A percentile compares a stretch with the other conserved stretches of the same genome.
Conservation (phyloP, 2,113 vertebrate genomes). For the Tragulus kanchil region DNA sequence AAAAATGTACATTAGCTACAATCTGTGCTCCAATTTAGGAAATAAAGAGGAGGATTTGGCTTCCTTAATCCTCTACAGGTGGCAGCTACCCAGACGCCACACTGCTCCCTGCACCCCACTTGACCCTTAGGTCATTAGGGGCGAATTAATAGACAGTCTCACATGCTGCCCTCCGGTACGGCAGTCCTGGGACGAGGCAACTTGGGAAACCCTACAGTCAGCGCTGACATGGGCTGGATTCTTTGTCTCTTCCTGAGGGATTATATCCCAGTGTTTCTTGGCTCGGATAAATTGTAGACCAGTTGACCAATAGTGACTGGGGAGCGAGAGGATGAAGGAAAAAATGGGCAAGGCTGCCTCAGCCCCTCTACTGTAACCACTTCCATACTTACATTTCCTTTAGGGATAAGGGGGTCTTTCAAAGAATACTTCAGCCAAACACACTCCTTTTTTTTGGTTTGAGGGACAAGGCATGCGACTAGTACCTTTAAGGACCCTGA, state of each 20-base stretch:
- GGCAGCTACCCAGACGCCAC: not conserved
- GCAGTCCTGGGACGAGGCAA: not conserved
- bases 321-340: not conserved
- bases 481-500: not conserved
- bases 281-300: not conserved
- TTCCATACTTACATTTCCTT: not conserved
- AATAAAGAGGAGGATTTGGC: not conserved
- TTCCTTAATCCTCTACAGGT: not conserved
- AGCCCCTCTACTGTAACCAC: not conserved
- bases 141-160: not conserved
- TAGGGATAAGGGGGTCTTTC: not conserved
- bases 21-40: not conserved
- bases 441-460: not conserved
- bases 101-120: not conserved
- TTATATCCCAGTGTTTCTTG: not conserved
- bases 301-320: not conserved
- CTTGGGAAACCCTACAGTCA: not conserved
- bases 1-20: not conserved
- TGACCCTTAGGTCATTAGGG: not conserved
- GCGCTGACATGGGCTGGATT: not conserved
- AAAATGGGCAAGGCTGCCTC: not conserved
- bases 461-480: not conserved
- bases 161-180: not conserved
- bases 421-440: not conserved
- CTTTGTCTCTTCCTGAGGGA: not conserved